phyloP scores from a whole-genome alignment of 2,888 invertebrate genomes.

The Scaptomyza flava region DNA sequence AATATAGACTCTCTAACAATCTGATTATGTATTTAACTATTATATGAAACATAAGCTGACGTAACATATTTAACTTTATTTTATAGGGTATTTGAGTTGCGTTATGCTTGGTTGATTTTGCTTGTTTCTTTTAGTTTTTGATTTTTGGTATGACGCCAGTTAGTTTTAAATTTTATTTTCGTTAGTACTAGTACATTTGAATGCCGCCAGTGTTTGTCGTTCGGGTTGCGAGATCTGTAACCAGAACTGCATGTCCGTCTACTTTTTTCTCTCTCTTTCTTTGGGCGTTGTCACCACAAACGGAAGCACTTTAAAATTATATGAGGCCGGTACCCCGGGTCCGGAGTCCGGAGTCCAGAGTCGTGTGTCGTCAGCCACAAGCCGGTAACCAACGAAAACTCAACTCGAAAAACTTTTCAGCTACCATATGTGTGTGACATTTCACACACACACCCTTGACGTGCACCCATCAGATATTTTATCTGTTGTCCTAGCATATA shows the following conservation, averaged over 20 bases:
- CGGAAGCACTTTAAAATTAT: constrained; percentile 80
- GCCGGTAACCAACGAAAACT: constrained; percentile 79
- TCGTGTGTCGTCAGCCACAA: constrained; percentile 72
- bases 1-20: too few relatives aligned
- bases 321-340: constrained; percentile 63
- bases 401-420: constrained; percentile 70
- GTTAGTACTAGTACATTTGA: constrained; percentile 49
- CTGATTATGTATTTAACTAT: too few relatives aligned
- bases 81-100: background rate
- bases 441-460: constrained; percentile 5
- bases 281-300: constrained; percentile 68
- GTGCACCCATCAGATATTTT: constrained; percentile 57
- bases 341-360: constrained; percentile 25
- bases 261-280: constrained; percentile 22
- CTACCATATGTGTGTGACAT: constrained; percentile 33
- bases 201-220: constrained; percentile 71
- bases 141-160: constrained; percentile 49
- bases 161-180: constrained; percentile 72
- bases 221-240: constrained; percentile 45
- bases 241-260: constrained; percentile 37
- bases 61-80: too few relatives aligned
- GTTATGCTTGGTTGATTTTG: background rate
- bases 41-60: too few relatives aligned
- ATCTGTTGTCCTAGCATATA: constrained; percentile 26
- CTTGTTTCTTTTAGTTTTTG: constrained; percentile 19